Evolutionary conservation across 2,888 invertebrate species (phyloP).

Genomic region (Thymelicus lineola): DNA sequence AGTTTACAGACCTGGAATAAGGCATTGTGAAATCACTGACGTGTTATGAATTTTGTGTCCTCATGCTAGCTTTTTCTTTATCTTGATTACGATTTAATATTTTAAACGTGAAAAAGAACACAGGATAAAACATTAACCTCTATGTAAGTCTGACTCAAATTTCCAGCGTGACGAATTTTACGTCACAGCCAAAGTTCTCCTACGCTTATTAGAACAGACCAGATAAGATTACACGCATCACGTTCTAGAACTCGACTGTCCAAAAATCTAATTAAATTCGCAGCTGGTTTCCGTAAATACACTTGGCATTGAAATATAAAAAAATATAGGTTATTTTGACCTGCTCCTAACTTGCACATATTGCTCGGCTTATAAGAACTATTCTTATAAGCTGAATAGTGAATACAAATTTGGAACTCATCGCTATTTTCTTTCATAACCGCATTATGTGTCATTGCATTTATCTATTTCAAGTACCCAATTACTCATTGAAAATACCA

Average conservation of each 20-base stretch:
- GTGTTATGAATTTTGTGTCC: slow-evolving; percentile 3
- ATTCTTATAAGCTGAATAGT: background rate
- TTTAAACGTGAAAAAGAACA: background rate
- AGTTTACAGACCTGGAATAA: slow-evolving; percentile 24
- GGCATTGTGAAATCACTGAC: slow-evolving; percentile 38
- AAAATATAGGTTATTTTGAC: no score
- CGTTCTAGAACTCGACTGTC: background rate
- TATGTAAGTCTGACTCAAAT: slow-evolving; percentile 45
- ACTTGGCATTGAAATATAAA: no score
- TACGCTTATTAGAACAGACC: slow-evolving; percentile 15
- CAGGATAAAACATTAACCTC: slow-evolving; percentile 2
- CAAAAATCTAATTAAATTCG: no score
- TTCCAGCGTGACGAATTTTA: slow-evolving; percentile 51
- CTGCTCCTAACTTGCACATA: background rate
- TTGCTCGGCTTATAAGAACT: background rate
- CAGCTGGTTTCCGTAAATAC: no score
- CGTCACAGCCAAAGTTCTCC: slow-evolving; percentile 50
- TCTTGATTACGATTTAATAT: background rate
- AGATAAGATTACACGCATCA: background rate
- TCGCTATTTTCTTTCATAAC: background rate
- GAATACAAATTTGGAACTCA: background rate
- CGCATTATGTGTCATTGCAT: background rate
- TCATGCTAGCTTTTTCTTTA: background rate
- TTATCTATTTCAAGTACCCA: background rate
- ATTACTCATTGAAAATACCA: slow-evolving; percentile 20